phyloP scores from a whole-genome alignment of 2,797 vertebrate species.

The Ambastaia sidthimunki region DNA sequence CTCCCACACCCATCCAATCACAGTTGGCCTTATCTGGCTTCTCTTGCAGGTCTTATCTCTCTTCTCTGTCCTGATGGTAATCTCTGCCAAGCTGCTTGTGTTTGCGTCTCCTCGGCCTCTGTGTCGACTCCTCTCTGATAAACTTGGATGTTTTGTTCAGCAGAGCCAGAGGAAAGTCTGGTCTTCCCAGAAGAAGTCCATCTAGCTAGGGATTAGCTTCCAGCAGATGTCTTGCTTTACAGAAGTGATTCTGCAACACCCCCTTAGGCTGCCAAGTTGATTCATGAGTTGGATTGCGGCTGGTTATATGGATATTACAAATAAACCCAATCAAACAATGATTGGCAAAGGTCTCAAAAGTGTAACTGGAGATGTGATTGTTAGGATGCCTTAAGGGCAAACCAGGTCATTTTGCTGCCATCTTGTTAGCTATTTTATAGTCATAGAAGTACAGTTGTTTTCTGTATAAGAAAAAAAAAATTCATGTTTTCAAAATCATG shows the following conservation, averaged over 20 bases:
- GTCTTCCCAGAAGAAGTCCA: not conserved
- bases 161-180: slow-evolving; percentile 25
- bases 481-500: too few relatives aligned
- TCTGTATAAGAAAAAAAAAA: not conserved
- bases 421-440: not conserved
- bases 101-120: slow-evolving; percentile 51
- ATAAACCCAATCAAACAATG: slow-evolving; percentile 23
- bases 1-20: slow-evolving; percentile 61
- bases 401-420: not conserved
- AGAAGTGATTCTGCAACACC: slow-evolving; percentile 43
- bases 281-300: slow-evolving; percentile 29
- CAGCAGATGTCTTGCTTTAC: slow-evolving; percentile 48
- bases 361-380: slow-evolving; percentile 5
- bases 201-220: slow-evolving; percentile 20
- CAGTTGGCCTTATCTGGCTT: slow-evolving; percentile 56
- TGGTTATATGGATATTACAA: slow-evolving; percentile 21
- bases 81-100: slow-evolving; percentile 47
- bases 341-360: not conserved
- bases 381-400: not conserved
- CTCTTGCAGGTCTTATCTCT: slow-evolving; percentile 52
- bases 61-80: slow-evolving; percentile 50
- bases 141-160: slow-evolving; percentile 62
- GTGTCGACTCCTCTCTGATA: slow-evolving; percentile 55
- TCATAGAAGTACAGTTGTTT: not conserved
- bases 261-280: slow-evolving; percentile 35